These are phyloP conservation scores for Pollenia angustigena DNA, from an alignment of 2,888 invertebrate genomes.

Conservation along the genomic window DNA sequence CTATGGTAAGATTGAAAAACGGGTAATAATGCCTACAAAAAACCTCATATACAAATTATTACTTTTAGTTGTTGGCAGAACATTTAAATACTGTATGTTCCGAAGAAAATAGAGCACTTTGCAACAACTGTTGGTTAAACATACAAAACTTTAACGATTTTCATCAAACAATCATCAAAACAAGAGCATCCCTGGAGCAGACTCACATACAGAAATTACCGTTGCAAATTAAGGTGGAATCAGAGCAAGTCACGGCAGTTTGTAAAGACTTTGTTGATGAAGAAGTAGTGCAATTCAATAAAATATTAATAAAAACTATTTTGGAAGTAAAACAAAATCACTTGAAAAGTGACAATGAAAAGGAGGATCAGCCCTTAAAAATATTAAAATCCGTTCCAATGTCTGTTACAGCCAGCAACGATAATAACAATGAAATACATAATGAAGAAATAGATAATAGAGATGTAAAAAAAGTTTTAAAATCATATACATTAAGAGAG, in stretches of 20 bases:
- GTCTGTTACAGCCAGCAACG: neutral
- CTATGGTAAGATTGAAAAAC: slow-evolving; percentile 39
- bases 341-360: neutral
- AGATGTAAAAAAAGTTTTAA: neutral
- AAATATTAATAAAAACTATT: slow-evolving; percentile 11
- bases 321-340: neutral
- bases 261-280: neutral
- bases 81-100: neutral
- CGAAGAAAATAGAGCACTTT: slow-evolving; percentile 25
- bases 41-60: neutral
- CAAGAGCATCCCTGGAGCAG: slow-evolving; percentile 21
- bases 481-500: neutral
- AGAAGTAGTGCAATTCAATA: neutral
- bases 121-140: slow-evolving; percentile 58
- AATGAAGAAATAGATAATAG: neutral
- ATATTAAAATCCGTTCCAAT: neutral
- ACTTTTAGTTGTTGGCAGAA: slow-evolving; percentile 33
- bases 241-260: neutral
- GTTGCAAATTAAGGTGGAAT: slow-evolving; percentile 16
- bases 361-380: slow-evolving; percentile 16
- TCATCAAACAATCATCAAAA: slow-evolving; percentile 34
- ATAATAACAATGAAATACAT: no score
- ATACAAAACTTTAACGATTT: slow-evolving; percentile 58
- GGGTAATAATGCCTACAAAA: neutral
- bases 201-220: slow-evolving; percentile 1